Conservation (phyloP, 2,797 vertebrate genomes). For the Phoxinus dragarum region DNA sequence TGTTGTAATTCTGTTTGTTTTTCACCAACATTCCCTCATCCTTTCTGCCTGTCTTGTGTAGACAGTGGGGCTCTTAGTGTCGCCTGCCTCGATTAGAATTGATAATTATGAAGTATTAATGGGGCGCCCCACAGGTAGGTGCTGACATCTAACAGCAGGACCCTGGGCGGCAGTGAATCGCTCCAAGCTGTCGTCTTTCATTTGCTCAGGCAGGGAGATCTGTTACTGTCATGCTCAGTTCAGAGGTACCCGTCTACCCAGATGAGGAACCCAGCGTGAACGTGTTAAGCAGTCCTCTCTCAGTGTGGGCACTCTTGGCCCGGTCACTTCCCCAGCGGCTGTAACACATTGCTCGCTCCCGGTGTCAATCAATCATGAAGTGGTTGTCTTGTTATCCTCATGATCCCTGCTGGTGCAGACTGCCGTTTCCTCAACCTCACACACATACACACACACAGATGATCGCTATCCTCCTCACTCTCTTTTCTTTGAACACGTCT, state of each 20-base stretch:
- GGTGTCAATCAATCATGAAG: constrained; percentile 60
- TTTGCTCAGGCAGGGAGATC: constrained; percentile 63
- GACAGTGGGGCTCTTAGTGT: constrained; percentile 20
- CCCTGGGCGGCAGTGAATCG: constrained; percentile 71
- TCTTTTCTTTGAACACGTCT: constrained; percentile 48
- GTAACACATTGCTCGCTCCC: constrained; percentile 21
- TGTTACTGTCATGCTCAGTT: constrained; percentile 59
- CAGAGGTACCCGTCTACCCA: constrained; percentile 2
- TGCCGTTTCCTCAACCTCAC: constrained; percentile 59
- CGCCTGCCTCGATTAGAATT: constrained; percentile 59
- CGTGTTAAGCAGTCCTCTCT: constrained; percentile 23
- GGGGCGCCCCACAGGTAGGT: constrained; percentile 69
- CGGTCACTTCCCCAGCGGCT: constrained; percentile 12
- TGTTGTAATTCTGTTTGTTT: constrained; percentile 57
- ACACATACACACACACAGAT: constrained; percentile 9
- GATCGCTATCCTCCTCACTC: background rate
- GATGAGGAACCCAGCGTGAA: constrained; percentile 31
- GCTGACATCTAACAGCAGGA: constrained; percentile 70
- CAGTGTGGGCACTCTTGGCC: constrained; percentile 12
- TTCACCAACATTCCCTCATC: constrained; percentile 53
- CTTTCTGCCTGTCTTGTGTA: constrained; percentile 57
- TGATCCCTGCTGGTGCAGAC: constrained; percentile 63
- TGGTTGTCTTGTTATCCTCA: constrained; percentile 58
- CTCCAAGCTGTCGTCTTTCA: constrained; percentile 65
- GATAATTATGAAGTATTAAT: constrained; percentile 75